A percentile compares a stretch with the other conserved stretches of the same genome.
These are phyloP conservation scores for Hestina assimilis DNA, from an alignment of 1,140 invertebrate species.

Conservation along the genomic window DNA sequence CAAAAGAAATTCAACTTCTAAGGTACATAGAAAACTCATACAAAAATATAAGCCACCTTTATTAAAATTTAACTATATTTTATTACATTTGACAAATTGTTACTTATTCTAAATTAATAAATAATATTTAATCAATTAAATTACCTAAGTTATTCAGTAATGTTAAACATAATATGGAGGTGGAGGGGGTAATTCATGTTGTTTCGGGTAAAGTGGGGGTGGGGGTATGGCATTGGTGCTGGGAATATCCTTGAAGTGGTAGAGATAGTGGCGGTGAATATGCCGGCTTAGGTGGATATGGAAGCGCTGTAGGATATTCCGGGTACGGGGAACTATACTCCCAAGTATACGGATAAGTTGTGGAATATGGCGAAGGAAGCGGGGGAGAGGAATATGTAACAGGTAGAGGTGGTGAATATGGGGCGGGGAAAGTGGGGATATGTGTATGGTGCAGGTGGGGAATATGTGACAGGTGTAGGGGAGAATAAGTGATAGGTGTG, in stretches of 20 bases:
- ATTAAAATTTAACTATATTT: too few species aligned
- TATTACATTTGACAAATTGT: too few species aligned
- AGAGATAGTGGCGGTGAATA: conserved; percentile 7
- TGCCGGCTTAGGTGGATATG: background rate
- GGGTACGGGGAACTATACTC: conserved; percentile 10
- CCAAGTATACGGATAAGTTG: conserved; percentile 18
- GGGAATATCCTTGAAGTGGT: conserved; percentile 5
- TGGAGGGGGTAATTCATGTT: conserved; percentile 18
- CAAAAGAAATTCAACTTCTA: too few species aligned
- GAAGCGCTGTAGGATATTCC: conserved; percentile 3
- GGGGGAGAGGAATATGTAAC: background rate
- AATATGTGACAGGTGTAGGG: background rate
- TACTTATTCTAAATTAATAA: too few species aligned
- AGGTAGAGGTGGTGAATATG: conserved; percentile 9
- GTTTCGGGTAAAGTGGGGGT: conserved; percentile 17
- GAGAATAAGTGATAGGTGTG: conserved; percentile 1
- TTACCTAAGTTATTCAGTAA: too few species aligned
- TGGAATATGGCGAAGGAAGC: background rate
- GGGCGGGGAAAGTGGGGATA: conserved; percentile 12
- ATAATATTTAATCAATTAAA: too few species aligned
- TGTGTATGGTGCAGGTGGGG: background rate
- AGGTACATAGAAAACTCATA: too few species aligned
- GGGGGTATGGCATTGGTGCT: conserved; percentile 13
- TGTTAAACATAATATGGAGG: conserved; percentile 27
- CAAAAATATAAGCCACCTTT: too few species aligned